Evolutionary conservation across 2,797 vertebrate genomes (phyloP).

Genomic region (Platyrinchus mystaceus): DNA sequence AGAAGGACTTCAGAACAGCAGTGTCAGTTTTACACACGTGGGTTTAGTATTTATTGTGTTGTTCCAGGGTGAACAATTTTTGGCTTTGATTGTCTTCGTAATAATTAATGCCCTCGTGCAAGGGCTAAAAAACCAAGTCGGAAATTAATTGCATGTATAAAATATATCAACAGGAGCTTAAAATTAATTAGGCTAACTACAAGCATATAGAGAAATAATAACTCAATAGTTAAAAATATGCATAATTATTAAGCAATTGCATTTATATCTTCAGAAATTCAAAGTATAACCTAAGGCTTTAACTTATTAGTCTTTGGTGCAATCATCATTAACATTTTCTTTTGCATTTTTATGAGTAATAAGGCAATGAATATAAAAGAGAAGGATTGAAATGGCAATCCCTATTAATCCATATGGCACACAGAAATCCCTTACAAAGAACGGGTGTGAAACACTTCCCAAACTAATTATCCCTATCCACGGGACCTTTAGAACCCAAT

Average conservation of each 20-base stretch:
- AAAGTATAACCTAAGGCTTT: constrained; percentile 69
- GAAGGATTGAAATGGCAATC: neutral
- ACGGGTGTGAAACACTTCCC: neutral
- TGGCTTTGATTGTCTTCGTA: neutral
- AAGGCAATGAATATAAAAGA: constrained; percentile 37
- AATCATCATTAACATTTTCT: constrained; percentile 78
- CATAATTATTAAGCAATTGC: constrained; percentile 74
- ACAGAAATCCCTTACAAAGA: neutral
- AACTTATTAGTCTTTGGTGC: constrained; percentile 74
- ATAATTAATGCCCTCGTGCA: constrained; percentile 8
- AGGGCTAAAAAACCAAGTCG: constrained; percentile 29
- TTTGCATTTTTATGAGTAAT: constrained; percentile 71
- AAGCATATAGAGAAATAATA: constrained; percentile 67
- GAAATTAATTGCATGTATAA: constrained; percentile 66
- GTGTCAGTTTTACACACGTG: neutral
- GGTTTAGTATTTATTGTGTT: neutral
- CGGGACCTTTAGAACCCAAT: neutral
- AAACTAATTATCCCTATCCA: neutral
- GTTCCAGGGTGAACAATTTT: neutral
- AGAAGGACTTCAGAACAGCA: neutral
- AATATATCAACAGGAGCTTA: constrained; percentile 57
- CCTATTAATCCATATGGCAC: constrained; percentile 8
- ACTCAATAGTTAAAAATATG: constrained; percentile 67
- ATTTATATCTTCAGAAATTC: constrained; percentile 69
- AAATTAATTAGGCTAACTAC: constrained; percentile 73